Evolutionary conservation across 1,140 invertebrate genomes (phyloP).

Genomic region (Drosophila jambulina): DNA sequence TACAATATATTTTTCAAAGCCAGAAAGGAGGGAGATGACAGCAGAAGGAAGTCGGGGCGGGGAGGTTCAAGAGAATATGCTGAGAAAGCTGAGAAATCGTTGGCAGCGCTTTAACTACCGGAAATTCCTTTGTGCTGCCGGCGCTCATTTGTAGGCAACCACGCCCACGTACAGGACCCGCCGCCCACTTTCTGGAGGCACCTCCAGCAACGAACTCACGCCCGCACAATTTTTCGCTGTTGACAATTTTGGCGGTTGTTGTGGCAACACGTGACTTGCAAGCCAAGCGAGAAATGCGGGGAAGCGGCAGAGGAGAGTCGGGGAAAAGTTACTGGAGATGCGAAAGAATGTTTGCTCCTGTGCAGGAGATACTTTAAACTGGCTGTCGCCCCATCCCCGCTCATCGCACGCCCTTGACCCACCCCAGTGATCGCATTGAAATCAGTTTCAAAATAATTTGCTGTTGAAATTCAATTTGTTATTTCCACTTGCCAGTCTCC

Average conservation of each 20-base stretch:
- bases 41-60: conserved; percentile 7
- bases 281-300: conserved; percentile 58
- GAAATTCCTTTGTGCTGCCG: conserved; percentile 80
- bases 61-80: conserved; percentile 38
- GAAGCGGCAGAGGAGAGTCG: neutral
- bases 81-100: conserved; percentile 51
- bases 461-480: conserved; percentile 82
- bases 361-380: conserved; percentile 62
- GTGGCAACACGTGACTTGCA: conserved; percentile 83
- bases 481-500: conserved; percentile 70
- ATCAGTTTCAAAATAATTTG: conserved; percentile 83
- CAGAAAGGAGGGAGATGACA: conserved; percentile 15
- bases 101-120: conserved; percentile 78
- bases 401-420: conserved; percentile 36
- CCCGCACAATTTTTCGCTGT: conserved; percentile 82
- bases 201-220: conserved; percentile 65
- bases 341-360: conserved; percentile 56
- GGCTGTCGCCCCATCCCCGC: conserved; percentile 21
- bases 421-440: conserved; percentile 76
- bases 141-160: conserved; percentile 68
- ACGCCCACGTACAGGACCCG: conserved; percentile 24
- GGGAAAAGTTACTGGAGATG: conserved; percentile 64
- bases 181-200: conserved; percentile 20
- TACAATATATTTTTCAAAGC: conserved; percentile 39
- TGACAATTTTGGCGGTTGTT: conserved; percentile 84